A percentile compares a stretch with the other conserved stretches of the same genome.
phyloP scores from a whole-genome alignment of 1,140 invertebrate species.

The Phymorhynchus buccinoides region DNA sequence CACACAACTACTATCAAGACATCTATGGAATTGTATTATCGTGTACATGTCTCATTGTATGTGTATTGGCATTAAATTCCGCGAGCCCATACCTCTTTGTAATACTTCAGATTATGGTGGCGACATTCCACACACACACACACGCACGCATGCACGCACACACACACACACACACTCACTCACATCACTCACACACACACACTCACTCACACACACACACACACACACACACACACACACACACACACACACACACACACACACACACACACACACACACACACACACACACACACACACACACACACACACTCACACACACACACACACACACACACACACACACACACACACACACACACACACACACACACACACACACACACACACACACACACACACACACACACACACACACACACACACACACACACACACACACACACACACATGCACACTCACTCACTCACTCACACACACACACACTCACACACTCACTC shows the following conservation, averaged over 20 bases:
- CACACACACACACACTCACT: too few species aligned
- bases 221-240: neutral
- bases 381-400: neutral
- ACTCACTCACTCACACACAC: neutral
- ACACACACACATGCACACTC: neutral
- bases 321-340: neutral
- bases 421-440: neutral
- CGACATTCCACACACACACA: neutral
- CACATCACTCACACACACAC: too few species aligned
- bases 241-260: too few species aligned
- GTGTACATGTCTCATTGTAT: too few species aligned
- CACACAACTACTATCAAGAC: too few species aligned
- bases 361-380: neutral
- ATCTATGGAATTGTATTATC: too few species aligned
- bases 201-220: neutral
- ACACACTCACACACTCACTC: neutral
- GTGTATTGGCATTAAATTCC: too few species aligned
- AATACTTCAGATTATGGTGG: neutral
- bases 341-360: slow-evolving; percentile 1
- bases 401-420: neutral
- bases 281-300: too few species aligned
- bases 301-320: too few species aligned
- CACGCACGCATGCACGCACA: neutral
- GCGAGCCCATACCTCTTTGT: too few species aligned
- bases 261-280: too few species aligned